These are phyloP conservation scores for Gari tellinella DNA, from an alignment of 2,888 invertebrate genomes.

Conservation along the genomic window DNA sequence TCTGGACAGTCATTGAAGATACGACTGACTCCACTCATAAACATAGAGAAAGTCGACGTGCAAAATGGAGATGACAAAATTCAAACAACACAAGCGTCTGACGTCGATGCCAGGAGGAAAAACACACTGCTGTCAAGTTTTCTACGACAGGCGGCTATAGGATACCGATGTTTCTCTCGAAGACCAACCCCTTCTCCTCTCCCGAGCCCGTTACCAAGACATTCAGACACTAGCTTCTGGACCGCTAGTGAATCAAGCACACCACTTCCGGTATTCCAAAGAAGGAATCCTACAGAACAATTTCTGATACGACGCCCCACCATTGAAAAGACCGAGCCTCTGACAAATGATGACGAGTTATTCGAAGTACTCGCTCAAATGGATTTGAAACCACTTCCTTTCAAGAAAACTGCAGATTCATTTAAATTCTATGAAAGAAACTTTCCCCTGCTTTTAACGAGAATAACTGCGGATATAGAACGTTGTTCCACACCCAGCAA, in stretches of 20 bases:
- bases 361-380: constrained; percentile 34
- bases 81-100: too few species aligned
- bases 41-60: too few species aligned
- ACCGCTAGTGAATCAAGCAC: constrained; percentile 19
- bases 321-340: constrained; percentile 28
- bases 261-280: constrained; percentile 24
- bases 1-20: too few species aligned
- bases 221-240: constrained; percentile 5
- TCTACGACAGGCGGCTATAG: too few species aligned
- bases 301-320: constrained; percentile 41
- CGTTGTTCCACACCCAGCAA: constrained; percentile 21
- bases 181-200: neutral
- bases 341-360: constrained; percentile 26
- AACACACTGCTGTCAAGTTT: too few species aligned
- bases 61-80: too few species aligned
- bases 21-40: too few species aligned
- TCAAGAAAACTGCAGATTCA: constrained; percentile 33
- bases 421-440: constrained; percentile 42
- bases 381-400: constrained; percentile 34
- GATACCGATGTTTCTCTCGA: too few species aligned
- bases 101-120: too few species aligned
- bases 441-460: constrained; percentile 41
- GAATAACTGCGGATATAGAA: constrained; percentile 13
- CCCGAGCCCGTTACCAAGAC: neutral
- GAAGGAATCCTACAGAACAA: constrained; percentile 17